These are phyloP conservation scores for Fissipunctia ypsillon DNA, from an alignment of 2,888 invertebrate genomes.

Conservation along the genomic window DNA sequence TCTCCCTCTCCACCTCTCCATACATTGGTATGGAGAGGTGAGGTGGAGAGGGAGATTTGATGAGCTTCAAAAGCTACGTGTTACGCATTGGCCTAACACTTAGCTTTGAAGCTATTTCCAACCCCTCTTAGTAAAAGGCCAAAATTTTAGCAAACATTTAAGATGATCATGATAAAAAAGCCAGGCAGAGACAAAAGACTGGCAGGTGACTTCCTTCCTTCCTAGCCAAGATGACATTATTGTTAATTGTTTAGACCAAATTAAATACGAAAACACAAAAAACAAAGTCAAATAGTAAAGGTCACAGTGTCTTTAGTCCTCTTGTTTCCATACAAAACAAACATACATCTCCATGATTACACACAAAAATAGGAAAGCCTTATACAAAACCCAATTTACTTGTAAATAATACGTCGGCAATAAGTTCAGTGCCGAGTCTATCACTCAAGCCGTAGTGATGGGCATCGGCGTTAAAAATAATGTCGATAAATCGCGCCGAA, in stretches of 20 bases:
- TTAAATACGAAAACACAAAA: neutral
- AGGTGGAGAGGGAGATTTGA: no score
- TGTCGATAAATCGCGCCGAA: conserved; percentile 89
- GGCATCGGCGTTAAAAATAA: conserved; percentile 89
- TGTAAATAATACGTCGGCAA: conserved; percentile 70
- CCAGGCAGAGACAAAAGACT: neutral
- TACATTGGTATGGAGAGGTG: no score
- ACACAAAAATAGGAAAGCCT: conserved; percentile 45
- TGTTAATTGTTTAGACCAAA: neutral
- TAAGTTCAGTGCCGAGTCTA: conserved; percentile 77
- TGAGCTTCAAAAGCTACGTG: no score
- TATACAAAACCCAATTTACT: conserved; percentile 63
- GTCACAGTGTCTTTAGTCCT: neutral
- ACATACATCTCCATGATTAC: conserved; percentile 22
- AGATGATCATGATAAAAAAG: neutral
- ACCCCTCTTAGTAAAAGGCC: no score
- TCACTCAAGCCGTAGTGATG: conserved; percentile 86
- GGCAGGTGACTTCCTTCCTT: neutral
- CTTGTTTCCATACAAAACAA: conserved; percentile 16
- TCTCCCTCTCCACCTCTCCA: neutral
- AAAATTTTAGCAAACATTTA: neutral
- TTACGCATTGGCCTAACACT: no score
- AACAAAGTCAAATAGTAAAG: no score
- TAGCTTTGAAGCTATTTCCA: no score
- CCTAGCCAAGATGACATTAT: neutral